Conservation (phyloP, 2,888 invertebrate species). For the Caenorhabditis sp. region DNA sequence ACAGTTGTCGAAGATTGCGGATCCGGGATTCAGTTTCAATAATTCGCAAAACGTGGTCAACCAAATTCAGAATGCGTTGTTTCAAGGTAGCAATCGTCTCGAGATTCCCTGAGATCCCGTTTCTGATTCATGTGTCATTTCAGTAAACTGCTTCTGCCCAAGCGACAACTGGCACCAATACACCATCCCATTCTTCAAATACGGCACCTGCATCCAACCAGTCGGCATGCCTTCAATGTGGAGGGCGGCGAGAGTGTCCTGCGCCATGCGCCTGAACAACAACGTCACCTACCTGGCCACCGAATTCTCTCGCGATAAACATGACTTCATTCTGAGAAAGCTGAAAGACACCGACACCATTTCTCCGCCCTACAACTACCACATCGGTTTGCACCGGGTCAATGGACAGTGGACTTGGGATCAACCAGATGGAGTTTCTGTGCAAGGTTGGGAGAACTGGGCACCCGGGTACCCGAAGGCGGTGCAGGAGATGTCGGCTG, state of each 20-base stretch:
- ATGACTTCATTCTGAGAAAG: constrained; percentile 19
- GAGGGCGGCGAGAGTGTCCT: constrained; percentile 46
- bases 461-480: too few species aligned
- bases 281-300: constrained; percentile 37
- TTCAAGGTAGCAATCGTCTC: background rate
- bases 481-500: too few species aligned
- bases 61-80: constrained; percentile 4
- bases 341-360: background rate
- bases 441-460: accelerated
- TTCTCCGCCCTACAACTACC: constrained; percentile 6
- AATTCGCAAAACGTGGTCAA: background rate
- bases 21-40: constrained; percentile 29
- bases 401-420: constrained; percentile 19
- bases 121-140: too few species aligned
- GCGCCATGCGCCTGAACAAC: constrained; percentile 20
- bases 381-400: constrained; percentile 14
- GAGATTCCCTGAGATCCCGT: too few species aligned
- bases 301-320: constrained; percentile 40
- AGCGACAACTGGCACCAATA: constrained; percentile 48
- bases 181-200: background rate
- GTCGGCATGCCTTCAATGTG: constrained; percentile 28
- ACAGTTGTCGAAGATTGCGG: constrained; percentile 36
- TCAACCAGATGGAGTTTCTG: constrained; percentile 13
- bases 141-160: constrained; percentile 66
- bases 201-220: constrained; percentile 40